Percentiles rank a stretch among this genome's conserved stretches.
Evolutionary conservation across 2,113 vertebrate species (phyloP).

Genomic region (Raja brachyura): DNA sequence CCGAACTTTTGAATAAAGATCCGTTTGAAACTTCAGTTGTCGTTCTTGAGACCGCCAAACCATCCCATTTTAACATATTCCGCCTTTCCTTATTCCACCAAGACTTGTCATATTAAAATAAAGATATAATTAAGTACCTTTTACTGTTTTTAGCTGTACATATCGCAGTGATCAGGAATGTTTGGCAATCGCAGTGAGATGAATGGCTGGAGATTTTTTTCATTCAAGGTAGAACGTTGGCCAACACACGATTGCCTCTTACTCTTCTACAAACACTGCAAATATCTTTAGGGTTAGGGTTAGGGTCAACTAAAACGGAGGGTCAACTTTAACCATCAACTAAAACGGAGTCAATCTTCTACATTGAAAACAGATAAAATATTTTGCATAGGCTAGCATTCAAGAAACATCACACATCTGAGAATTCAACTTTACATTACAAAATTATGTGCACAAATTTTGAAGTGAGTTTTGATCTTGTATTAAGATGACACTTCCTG

Average conservation of each 20-base stretch:
- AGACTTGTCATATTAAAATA: background rate
- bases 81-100: background rate
- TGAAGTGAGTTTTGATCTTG: background rate
- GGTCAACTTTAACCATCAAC: too few relatives aligned
- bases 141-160: background rate
- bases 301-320: background rate
- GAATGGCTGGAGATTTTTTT: background rate
- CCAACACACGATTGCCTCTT: too few relatives aligned
- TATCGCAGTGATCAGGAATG: background rate
- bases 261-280: background rate
- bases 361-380: too few relatives aligned
- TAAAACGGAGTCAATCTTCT: too few relatives aligned
- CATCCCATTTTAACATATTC: background rate
- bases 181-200: background rate
- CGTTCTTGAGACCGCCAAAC: too few relatives aligned
- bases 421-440: background rate
- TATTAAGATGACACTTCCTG: background rate
- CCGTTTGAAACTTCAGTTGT: too few relatives aligned
- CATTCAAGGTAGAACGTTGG: background rate
- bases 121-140: background rate
- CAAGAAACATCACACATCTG: background rate
- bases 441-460: background rate
- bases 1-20: too few relatives aligned
- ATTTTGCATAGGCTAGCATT: background rate
- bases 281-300: background rate